Conservation (phyloP, 2,113 vertebrate species). For the Etheostoma cragini region DNA sequence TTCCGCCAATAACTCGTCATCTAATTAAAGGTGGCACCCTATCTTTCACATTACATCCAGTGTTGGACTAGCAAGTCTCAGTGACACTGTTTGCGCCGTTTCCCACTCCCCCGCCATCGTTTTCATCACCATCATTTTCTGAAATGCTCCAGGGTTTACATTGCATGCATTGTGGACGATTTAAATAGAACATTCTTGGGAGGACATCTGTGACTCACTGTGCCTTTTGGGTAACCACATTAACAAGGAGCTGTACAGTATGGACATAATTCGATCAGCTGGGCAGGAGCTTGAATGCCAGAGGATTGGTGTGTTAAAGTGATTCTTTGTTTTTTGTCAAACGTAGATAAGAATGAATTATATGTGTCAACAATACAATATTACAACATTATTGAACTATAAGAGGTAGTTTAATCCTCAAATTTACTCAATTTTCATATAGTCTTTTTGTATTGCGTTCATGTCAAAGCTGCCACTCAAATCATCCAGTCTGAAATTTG, state of each 20-base stretch:
- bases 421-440: too few species aligned
- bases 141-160: conserved; percentile 43
- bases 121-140: conserved; percentile 57
- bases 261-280: conserved; percentile 32
- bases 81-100: conserved; percentile 46
- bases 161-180: conserved; percentile 42
- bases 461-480: not conserved
- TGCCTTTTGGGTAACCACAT: conserved; percentile 40
- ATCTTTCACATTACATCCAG: conserved; percentile 71
- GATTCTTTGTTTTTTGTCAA: not conserved
- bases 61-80: conserved; percentile 61
- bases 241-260: conserved; percentile 48
- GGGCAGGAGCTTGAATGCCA: not conserved
- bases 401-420: not conserved
- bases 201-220: conserved; percentile 66
- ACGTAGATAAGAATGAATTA: not conserved
- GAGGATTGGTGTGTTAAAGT: not conserved
- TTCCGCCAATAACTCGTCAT: conserved; percentile 66
- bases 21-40: conserved; percentile 74
- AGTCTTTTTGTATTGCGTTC: too few species aligned
- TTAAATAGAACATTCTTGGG: conserved; percentile 62
- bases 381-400: not conserved
- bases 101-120: conserved; percentile 11
- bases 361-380: not conserved
- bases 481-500: not conserved